Evolutionary conservation across 2,797 vertebrate species (phyloP).

Genomic region (Lophius americanus): DNA sequence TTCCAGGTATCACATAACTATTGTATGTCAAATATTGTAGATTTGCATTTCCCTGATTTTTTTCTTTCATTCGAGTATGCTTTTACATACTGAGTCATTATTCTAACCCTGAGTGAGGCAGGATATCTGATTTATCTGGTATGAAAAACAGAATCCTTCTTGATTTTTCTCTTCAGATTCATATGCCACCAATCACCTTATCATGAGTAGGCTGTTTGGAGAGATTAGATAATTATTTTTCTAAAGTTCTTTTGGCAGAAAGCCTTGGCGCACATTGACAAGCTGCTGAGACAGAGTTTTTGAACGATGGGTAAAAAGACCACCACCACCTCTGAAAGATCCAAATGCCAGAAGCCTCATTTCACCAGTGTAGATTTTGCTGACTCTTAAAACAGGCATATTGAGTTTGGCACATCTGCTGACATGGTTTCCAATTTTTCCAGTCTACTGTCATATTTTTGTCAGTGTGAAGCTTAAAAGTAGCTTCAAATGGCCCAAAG

Average conservation of each 20-base stretch:
- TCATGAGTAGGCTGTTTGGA: conserved; percentile 33
- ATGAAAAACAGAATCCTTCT: conserved; percentile 21
- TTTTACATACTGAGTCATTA: conserved; percentile 7
- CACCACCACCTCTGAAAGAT: neutral
- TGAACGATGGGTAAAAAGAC: conserved; percentile 3
- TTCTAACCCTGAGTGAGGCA: neutral
- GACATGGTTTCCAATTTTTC: conserved; percentile 8
- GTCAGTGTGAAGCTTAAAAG: conserved; percentile 44
- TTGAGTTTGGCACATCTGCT: conserved; percentile 14
- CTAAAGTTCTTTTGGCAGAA: conserved; percentile 35
- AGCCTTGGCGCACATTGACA: conserved; percentile 2
- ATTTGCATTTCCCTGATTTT: neutral
- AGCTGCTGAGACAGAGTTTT: conserved; percentile 41
- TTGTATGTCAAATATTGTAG: too few relatives aligned
- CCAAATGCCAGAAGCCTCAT: neutral
- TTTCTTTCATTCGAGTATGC: neutral
- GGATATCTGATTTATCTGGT: conserved; percentile 13
- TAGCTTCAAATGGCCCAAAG: conserved; percentile 38
- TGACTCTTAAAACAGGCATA: neutral
- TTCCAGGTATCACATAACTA: neutral
- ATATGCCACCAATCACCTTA: conserved; percentile 40
- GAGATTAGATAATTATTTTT: conserved; percentile 48
- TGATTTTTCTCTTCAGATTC: conserved; percentile 21
- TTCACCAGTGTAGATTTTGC: neutral
- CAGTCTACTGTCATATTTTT: conserved; percentile 5